Percentiles rank a stretch among this genome's conserved stretches.
These are phyloP conservation scores for Brenthis hecate DNA, from an alignment of 2,888 invertebrate genomes.

Conservation along the genomic window DNA sequence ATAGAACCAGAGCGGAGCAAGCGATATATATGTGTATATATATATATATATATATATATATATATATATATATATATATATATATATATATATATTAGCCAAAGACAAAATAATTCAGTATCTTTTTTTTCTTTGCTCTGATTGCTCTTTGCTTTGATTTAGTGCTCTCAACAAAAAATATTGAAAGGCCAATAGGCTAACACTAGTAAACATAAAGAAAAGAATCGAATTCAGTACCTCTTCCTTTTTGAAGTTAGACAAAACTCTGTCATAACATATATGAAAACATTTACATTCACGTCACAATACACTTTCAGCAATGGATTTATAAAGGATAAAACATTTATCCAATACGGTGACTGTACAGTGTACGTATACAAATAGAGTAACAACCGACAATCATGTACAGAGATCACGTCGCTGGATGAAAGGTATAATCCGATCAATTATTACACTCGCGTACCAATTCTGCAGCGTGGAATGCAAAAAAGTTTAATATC, in stretches of 20 bases:
- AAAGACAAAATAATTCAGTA: too few relatives aligned
- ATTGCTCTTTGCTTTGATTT: too few relatives aligned
- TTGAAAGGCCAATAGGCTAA: too few relatives aligned
- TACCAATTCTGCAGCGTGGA: constrained; percentile 60
- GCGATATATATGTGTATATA: too few relatives aligned
- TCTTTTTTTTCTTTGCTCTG: too few relatives aligned
- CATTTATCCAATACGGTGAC: constrained; percentile 61
- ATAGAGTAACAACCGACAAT: constrained; percentile 63
- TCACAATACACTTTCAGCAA: constrained; percentile 1
- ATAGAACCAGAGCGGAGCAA: too few relatives aligned
- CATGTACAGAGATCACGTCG: constrained; percentile 73
- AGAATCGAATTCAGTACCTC: too few relatives aligned
- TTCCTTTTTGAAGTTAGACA: background rate
- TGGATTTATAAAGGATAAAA: constrained; percentile 11
- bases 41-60: too few relatives aligned
- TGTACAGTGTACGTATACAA: constrained; percentile 51
- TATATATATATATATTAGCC: too few relatives aligned
- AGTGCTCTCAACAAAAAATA: too few relatives aligned
- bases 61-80: too few relatives aligned
- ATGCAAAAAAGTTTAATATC: constrained; percentile 61
- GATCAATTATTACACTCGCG: constrained; percentile 75
- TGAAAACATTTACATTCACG: constrained; percentile 2
- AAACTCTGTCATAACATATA: background rate
- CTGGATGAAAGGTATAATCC: constrained; percentile 71
- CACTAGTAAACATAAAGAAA: too few relatives aligned